These are phyloP conservation scores for Podilymbus podiceps DNA, from an alignment of 2,113 vertebrate genomes.

Conservation along the genomic window DNA sequence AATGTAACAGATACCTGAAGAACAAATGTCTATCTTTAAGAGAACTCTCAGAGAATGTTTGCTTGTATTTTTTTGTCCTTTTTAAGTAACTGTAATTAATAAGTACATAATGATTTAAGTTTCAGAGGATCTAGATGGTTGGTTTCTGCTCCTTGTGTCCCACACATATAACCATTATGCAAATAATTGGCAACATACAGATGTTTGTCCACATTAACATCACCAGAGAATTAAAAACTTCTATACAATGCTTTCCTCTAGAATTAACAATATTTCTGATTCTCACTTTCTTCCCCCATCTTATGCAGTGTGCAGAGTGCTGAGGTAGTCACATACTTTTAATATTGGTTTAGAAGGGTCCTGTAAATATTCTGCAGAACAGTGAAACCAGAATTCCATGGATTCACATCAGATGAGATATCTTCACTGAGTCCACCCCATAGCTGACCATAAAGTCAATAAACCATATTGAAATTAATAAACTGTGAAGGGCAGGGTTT, in stretches of 20 bases:
- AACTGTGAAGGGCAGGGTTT: not conserved
- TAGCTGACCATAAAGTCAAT: not conserved
- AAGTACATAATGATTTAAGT: not conserved
- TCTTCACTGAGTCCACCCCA: not conserved
- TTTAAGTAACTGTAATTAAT: not conserved
- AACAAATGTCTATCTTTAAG: not conserved
- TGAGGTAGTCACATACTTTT: not conserved
- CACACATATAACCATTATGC: accelerated
- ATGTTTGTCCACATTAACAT: not conserved
- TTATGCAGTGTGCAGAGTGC: not conserved
- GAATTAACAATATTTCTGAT: not conserved
- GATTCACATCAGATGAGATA: not conserved
- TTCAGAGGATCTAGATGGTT: not conserved
- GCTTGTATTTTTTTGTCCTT: not conserved
- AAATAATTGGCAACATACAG: not conserved
- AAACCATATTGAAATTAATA: not conserved
- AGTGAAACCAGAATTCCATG: not conserved
- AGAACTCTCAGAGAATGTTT: not conserved
- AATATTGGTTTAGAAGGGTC: not conserved
- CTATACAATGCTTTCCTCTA: not conserved
- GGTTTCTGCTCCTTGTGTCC: not conserved
- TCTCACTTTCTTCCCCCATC: not conserved
- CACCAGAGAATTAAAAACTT: not conserved
- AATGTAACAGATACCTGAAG: not conserved
- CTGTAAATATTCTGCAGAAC: not conserved